A percentile compares a stretch with the other conserved stretches of the same genome.
These are phyloP conservation scores for Stratiomys singularior DNA, from an alignment of 2,888 invertebrate species.

Conservation along the genomic window DNA sequence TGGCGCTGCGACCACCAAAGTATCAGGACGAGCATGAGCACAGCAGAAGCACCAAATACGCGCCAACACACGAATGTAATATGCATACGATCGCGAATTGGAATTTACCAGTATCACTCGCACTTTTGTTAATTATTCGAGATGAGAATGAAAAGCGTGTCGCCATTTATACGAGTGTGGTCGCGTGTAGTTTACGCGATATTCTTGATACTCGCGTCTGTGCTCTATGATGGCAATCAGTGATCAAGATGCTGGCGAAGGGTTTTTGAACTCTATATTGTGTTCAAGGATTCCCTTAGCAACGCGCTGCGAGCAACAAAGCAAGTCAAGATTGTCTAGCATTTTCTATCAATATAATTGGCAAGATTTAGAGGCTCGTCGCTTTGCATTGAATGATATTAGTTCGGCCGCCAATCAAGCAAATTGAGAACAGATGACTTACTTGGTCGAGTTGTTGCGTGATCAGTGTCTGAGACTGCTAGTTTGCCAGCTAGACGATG, in stretches of 20 bases:
- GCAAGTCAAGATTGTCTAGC: constrained; percentile 12
- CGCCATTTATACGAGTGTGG: too few relatives aligned
- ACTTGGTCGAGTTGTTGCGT: not conserved
- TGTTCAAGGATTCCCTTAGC: constrained; percentile 42
- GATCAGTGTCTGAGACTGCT: too few relatives aligned
- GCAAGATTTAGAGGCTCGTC: constrained; percentile 46
- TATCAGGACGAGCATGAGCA: too few relatives aligned
- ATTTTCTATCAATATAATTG: constrained; percentile 38
- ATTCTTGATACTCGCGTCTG: too few relatives aligned
- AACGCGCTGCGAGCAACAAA: not conserved
- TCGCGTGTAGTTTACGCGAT: too few relatives aligned
- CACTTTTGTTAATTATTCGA: constrained; percentile 28
- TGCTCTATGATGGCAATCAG: not conserved
- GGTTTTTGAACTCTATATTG: constrained; percentile 46
- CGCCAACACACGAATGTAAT: not conserved
- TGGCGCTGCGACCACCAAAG: too few relatives aligned
- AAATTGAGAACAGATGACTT: constrained; percentile 42
- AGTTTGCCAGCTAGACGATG: too few relatives aligned
- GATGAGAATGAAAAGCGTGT: constrained; percentile 15
- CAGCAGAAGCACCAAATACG: not conserved
- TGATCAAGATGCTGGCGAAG: constrained; percentile 8
- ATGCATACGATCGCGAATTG: not conserved
- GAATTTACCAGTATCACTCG: not conserved
- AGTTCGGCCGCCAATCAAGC: constrained; percentile 20
- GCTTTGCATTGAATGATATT: not conserved